Conservation (phyloP, 2,797 vertebrate genomes). For the Gorsachius magnificus region DNA sequence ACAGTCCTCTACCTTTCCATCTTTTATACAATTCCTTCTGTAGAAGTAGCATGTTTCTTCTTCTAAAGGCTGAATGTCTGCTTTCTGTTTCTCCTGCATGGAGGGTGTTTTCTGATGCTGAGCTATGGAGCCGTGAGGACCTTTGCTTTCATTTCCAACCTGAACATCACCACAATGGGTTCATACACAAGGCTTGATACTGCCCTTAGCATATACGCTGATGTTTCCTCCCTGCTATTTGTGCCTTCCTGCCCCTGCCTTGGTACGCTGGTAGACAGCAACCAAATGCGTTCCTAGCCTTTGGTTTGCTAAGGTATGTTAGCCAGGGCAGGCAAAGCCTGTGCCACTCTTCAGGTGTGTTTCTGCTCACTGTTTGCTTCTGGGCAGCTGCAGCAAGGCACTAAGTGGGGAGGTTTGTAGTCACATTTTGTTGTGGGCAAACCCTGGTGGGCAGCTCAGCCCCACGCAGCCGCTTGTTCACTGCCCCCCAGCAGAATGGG, state of each 20-base stretch:
- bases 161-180: neutral
- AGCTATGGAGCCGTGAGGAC: neutral
- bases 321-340: neutral
- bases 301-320: neutral
- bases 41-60: neutral
- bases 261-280: neutral
- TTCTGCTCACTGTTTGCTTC: neutral
- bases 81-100: neutral
- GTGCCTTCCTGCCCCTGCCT: neutral
- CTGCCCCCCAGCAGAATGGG: neutral
- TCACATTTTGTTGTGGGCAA: neutral
- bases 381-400: neutral
- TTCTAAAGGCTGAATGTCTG: neutral
- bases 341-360: neutral
- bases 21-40: neutral
- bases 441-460: neutral
- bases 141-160: neutral
- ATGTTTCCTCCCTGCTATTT: neutral
- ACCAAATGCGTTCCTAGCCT: neutral
- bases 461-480: accelerated
- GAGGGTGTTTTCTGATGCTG: neutral
- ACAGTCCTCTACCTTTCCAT: neutral
- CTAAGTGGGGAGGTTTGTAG: neutral
- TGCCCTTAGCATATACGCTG: neutral
- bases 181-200: neutral